Evolutionary conservation across 2,797 vertebrate species (phyloP), one percentile per base, ranked within the genome.

Genomic region (Micropoecilia bifurca): DNA sequence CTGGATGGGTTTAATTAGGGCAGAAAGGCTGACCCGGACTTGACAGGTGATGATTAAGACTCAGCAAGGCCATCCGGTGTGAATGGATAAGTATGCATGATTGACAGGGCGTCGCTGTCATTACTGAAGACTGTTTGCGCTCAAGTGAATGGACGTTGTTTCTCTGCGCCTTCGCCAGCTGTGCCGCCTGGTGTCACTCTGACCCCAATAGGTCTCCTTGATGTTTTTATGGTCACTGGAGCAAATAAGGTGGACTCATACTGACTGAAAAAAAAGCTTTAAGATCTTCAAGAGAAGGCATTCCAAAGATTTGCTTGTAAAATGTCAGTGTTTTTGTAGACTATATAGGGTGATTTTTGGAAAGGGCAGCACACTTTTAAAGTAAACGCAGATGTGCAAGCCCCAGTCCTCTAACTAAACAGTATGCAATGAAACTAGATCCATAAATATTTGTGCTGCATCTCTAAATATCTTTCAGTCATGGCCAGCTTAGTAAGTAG

Each of bases 151-250:
- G 28, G 80, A 71, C 73, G 46, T 59, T 59, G 72, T 79, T 83
- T 53, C 45, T 73, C 80, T 14, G 13, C 71, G 53, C 45, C 71
- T 80, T 63, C 46, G 77, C 66, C 78, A 80, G 80, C 80, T 73
- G 63, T 45, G 47, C 68, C 78, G 77, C 77, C 77, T 80, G 73
- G 43, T 78, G 80, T 50, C 59, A 46, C 80, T 53, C 36, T 55
- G 63, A 84, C 45, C 86, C 88, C 91, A 87, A 88, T 88, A 91
- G 88, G 88, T 92, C 87, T 77, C 48, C 73, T 77, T 53, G 22
- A 53, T 25, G 50, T 53, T 53, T 25, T 53, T 74, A 61, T 30
- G 28, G 75, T 61, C 78, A 47, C 1, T 73, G 12, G 7, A 53
- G 80, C 74, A 20, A 45, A 55, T 75, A 53, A 85, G 78, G 75